phyloP scores from a whole-genome alignment of 2,888 invertebrate genomes.

The Mimas tiliae region DNA sequence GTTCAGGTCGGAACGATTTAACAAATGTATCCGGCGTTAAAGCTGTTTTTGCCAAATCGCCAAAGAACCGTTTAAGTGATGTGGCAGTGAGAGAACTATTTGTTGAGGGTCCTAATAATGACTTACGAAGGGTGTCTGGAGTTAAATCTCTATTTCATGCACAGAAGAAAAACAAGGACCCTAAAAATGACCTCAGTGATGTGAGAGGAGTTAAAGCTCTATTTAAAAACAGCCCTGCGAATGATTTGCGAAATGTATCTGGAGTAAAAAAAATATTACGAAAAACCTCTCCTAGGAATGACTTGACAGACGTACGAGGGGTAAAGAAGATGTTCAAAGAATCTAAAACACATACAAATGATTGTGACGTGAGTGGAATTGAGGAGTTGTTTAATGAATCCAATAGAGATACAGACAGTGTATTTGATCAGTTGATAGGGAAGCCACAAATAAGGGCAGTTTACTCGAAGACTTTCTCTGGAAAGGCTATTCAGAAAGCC shows the following conservation, averaged over 20 bases:
- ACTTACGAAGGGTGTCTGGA: conserved; percentile 54
- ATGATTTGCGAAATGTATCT: conserved; percentile 66
- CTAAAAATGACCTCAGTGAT: conserved; percentile 65
- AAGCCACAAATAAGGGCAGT: conserved; percentile 55
- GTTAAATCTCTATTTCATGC: conserved; percentile 51
- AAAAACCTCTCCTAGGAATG: conserved; percentile 57
- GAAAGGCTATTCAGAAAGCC: conserved; percentile 38
- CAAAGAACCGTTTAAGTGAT: conserved; percentile 56
- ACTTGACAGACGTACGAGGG: conserved; percentile 63
- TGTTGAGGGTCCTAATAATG: conserved; percentile 44
- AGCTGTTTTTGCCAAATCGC: conserved; percentile 56
- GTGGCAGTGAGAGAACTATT: conserved; percentile 56
- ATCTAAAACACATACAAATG: conserved; percentile 38
- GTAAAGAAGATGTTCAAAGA: conserved; percentile 55
- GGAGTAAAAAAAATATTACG: conserved; percentile 61
- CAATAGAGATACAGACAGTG: conserved; percentile 42
- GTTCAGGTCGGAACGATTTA: conserved; percentile 67
- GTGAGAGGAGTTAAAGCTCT: conserved; percentile 66
- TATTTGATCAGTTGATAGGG: conserved; percentile 63
- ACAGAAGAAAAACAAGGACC: conserved; percentile 47
- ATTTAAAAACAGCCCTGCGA: conserved; percentile 55
- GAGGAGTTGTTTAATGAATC: conserved; percentile 60
- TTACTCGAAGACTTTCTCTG: conserved; percentile 62
- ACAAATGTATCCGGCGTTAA: conserved; percentile 70
- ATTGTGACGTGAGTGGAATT: conserved; percentile 66